Evolutionary conservation across 2,888 invertebrate species (phyloP).

Genomic region (Podabrus alpinus): DNA sequence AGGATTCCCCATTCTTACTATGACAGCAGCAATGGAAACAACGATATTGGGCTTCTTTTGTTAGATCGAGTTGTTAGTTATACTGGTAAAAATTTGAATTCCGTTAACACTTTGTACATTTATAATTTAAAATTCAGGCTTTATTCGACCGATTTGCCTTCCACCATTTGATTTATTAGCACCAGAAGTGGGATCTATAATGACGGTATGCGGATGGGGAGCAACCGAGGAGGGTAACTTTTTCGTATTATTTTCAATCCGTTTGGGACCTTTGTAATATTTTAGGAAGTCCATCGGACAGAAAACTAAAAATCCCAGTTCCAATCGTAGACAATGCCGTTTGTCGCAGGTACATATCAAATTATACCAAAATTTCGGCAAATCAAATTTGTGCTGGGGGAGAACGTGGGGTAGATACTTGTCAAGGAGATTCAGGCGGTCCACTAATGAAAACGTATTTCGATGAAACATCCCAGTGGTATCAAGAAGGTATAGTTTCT

Average conservation of each 20-base stretch:
- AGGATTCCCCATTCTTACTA: constrained; percentile 41
- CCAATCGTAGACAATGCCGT: constrained; percentile 61
- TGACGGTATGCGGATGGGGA: constrained; percentile 55
- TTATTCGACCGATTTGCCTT: constrained; percentile 46
- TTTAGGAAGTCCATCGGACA: constrained; percentile 34
- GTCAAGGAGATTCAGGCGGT: constrained; percentile 60
- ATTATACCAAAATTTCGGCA: constrained; percentile 57
- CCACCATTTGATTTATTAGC: constrained; percentile 39
- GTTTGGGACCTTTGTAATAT: background rate
- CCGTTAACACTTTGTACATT: background rate
- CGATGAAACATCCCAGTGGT: constrained; percentile 21
- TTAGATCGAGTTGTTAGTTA: constrained; percentile 54
- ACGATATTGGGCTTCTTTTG: constrained; percentile 56
- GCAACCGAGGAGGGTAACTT: constrained; percentile 36
- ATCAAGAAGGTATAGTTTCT: constrained; percentile 71
- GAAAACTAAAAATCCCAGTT: constrained; percentile 66
- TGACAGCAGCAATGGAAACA: constrained; percentile 34
- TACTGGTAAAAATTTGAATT: constrained; percentile 51
- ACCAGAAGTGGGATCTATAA: constrained; percentile 40
- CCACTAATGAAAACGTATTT: constrained; percentile 68
- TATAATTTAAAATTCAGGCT: constrained; percentile 30
- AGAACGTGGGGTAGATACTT: constrained; percentile 66
- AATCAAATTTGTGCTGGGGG: constrained; percentile 74
- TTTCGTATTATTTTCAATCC: background rate
- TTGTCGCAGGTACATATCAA: constrained; percentile 60